Evolutionary conservation across 2,113 vertebrate genomes (phyloP).

Genomic region (Coracopsis vasa): DNA sequence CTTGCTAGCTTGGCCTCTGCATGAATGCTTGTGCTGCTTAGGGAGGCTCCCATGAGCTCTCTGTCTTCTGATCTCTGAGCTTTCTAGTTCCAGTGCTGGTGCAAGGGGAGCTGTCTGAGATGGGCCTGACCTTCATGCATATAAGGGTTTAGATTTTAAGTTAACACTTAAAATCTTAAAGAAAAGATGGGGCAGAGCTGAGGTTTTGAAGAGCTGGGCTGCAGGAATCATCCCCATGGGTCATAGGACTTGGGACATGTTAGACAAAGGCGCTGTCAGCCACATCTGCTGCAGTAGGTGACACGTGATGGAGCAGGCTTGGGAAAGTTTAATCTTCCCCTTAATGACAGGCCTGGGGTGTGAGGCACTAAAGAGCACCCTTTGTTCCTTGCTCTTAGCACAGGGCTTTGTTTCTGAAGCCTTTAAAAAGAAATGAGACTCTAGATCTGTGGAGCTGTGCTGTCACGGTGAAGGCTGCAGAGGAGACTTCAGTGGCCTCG

Average conservation of each 20-base stretch:
- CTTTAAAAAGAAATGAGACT: constrained; percentile 66
- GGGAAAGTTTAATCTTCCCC: constrained; percentile 69
- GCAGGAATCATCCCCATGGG: background rate
- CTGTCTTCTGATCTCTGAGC: background rate
- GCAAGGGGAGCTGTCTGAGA: background rate
- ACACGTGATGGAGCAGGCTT: constrained; percentile 48
- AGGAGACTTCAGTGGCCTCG: constrained; percentile 25
- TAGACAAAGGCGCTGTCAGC: constrained; percentile 61
- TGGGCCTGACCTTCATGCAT: background rate
- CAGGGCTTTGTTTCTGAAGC: constrained; percentile 58
- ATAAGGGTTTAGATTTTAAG: background rate
- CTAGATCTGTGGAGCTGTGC: constrained; percentile 33
- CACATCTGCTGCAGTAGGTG: constrained; percentile 60
- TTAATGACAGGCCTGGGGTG: constrained; percentile 61
- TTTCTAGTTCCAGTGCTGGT: background rate
- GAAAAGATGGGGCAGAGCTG: background rate
- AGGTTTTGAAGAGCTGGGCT: background rate
- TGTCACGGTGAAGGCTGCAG: constrained; percentile 35
- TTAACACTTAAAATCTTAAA: background rate
- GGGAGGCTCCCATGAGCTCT: constrained; percentile 7
- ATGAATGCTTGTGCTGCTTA: background rate
- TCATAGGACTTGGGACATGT: background rate
- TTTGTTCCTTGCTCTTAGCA: constrained; percentile 57
- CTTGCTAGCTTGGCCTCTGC: background rate
- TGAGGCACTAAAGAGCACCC: constrained; percentile 40